phyloP scores from a whole-genome alignment of 2,888 invertebrate species.

The Drosophila prolongata region DNA sequence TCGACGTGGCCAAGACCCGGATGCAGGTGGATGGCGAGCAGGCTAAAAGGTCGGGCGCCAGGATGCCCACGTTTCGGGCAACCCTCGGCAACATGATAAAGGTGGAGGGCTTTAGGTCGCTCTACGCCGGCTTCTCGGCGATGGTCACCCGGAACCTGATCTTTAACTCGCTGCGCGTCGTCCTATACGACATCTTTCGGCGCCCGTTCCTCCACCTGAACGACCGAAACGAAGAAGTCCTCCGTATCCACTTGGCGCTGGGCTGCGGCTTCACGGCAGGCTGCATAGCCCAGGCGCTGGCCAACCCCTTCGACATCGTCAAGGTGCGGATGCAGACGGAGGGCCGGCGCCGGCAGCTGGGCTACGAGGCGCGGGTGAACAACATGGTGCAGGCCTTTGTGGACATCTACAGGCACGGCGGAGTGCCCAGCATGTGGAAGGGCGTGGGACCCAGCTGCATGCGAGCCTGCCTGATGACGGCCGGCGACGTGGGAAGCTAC shows the following conservation, averaged over 20 bases:
- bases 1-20: slow-evolving; percentile 58
- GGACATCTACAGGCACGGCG: slow-evolving; percentile 22
- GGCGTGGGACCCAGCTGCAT: slow-evolving; percentile 53
- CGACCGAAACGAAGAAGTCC: neutral
- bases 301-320: slow-evolving; percentile 60
- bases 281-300: slow-evolving; percentile 51
- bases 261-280: slow-evolving; percentile 51
- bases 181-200: slow-evolving; percentile 58
- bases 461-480: slow-evolving; percentile 58
- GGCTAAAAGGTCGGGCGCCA: slow-evolving; percentile 31
- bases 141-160: slow-evolving; percentile 56
- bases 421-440: slow-evolving; percentile 47
- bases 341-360: slow-evolving; percentile 37
- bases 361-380: slow-evolving; percentile 33
- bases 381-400: slow-evolving; percentile 13
- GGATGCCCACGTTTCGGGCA: slow-evolving; percentile 21
- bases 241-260: slow-evolving; percentile 41
- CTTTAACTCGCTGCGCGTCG: slow-evolving; percentile 60
- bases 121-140: slow-evolving; percentile 57
- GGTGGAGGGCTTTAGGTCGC: slow-evolving; percentile 35
- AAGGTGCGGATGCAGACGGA: slow-evolving; percentile 60
- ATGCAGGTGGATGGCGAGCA: slow-evolving; percentile 57
- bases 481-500: slow-evolving; percentile 60
- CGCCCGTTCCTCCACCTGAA: slow-evolving; percentile 30
- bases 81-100: slow-evolving; percentile 26